These are phyloP conservation scores for Oedothorax gibbosus DNA, from an alignment of 1,140 invertebrate species.

Conservation along the genomic window DNA sequence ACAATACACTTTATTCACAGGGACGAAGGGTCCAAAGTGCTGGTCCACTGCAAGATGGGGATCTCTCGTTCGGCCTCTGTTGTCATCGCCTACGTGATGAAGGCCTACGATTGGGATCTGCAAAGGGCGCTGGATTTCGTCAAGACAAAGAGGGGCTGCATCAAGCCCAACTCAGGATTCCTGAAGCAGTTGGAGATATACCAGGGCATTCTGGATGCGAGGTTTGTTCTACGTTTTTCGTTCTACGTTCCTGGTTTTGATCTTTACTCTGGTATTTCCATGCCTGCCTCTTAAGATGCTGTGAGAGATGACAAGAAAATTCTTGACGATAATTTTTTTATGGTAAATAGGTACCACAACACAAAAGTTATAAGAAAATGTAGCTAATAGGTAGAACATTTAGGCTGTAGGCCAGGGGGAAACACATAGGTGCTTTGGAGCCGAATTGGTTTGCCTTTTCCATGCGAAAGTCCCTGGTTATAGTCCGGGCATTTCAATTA, in stretches of 20 bases:
- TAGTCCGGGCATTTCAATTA: too few species aligned
- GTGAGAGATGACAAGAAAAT: too few species aligned
- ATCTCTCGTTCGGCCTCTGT: slow-evolving; percentile 94
- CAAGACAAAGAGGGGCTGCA: slow-evolving; percentile 88
- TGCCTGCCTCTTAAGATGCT: too few species aligned
- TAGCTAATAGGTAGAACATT: too few species aligned
- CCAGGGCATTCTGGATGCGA: slow-evolving; percentile 90
- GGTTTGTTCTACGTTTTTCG: slow-evolving; percentile 75
- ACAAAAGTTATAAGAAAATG: too few species aligned
- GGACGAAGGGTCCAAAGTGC: slow-evolving; percentile 84
- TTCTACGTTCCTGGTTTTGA: neutral
- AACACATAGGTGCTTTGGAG: too few species aligned
- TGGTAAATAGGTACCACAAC: too few species aligned
- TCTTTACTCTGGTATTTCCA: too few species aligned
- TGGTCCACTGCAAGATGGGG: slow-evolving; percentile 91
- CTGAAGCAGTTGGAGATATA: slow-evolving; percentile 94
- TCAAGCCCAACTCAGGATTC: slow-evolving; percentile 96
- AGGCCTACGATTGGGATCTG: slow-evolving; percentile 94
- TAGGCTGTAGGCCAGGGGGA: too few species aligned
- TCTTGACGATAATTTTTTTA: too few species aligned
- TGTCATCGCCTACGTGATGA: slow-evolving; percentile 98
- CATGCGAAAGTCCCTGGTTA: too few species aligned
- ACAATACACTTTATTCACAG: slow-evolving; percentile 67
- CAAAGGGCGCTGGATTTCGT: slow-evolving; percentile 89
- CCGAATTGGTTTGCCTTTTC: too few species aligned